Evolutionary conservation across 2,113 vertebrate genomes (phyloP), one percentile per base, ranked within the genome.

Genomic region (Percina caprodes): DNA sequence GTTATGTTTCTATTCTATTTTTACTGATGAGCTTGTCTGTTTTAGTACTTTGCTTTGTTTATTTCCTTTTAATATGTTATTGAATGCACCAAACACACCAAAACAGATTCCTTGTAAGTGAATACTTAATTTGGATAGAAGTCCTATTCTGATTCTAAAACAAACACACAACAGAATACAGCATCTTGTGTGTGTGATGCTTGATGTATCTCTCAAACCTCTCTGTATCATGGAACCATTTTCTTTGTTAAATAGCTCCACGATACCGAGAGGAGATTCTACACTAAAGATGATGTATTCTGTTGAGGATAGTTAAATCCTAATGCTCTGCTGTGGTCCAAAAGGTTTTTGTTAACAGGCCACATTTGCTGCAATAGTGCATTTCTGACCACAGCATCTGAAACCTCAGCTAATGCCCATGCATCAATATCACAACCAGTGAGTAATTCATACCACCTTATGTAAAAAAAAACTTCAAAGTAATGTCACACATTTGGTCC

Each of bases 311-410:
- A 4, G 58, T 49, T 77, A 54, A 78, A 54, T 54, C 18, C 48
- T 62, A 70, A 88, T 77, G 54, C n/a, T 56, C 55, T 39, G 33
- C 26, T 63, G 59, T 71, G 72, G 68, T 84, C 71, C 72, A 12
- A 78, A 78, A 68, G 49, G 39, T 58, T 82, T 74, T 66, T 56
- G 67, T 78, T 84, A 52, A 80, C 52, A 14, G 13, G 26, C 11
- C 5, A 15, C 74, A 80, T 52, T 86, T 68, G 8, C 60, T 33
- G 24, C 48, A 77, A 60, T 65, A 39, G 21, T 48, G 56, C 61
- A 62, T 70, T n/a, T 72, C 63, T 60, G 26, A 74, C 42, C 63
- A 86, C 66, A 83, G 4, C 12, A 65, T 63, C 18, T 24, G 21
- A 83, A 75, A 75, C 49, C 46, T 69, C 61, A 76, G 54, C 45